Evolutionary conservation across 2,888 invertebrate genomes (phyloP).

Genomic region (Pachydiplax longipennis): DNA sequence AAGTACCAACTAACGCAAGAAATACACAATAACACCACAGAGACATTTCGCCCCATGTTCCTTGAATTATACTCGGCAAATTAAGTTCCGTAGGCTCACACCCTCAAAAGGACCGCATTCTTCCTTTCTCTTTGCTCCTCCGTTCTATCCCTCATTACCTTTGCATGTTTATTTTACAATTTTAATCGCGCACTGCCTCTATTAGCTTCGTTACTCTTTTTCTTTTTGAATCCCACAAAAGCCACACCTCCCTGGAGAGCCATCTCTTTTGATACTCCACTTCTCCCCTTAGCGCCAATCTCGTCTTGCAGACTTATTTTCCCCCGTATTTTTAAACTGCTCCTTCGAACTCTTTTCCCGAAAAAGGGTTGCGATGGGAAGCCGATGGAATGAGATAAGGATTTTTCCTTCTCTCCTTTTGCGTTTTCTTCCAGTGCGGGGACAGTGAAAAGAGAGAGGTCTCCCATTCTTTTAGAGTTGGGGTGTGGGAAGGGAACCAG

Average conservation of each 20-base stretch:
- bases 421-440: background rate
- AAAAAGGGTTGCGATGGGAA: background rate
- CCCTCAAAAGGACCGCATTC: background rate
- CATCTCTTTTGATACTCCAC: background rate
- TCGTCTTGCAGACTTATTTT: background rate
- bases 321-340: background rate
- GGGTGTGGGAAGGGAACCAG: background rate
- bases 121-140: background rate
- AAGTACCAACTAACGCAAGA: no score
- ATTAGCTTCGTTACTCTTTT: background rate
- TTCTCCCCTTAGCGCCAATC: background rate
- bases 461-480: background rate
- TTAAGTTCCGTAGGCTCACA: background rate
- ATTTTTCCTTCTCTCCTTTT: background rate
- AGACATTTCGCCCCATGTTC: background rate
- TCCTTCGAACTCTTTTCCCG: background rate
- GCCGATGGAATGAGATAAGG: background rate
- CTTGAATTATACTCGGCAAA: background rate
- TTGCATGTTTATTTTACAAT: background rate
- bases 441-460: background rate
- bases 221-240: background rate
- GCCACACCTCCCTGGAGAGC: background rate
- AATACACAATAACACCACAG: no score
- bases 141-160: background rate
- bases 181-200: constrained; percentile 1